Base-by-base conservation (phyloP, 2,113 vertebrate genomes). In the Collichthys lucidus region DNA sequence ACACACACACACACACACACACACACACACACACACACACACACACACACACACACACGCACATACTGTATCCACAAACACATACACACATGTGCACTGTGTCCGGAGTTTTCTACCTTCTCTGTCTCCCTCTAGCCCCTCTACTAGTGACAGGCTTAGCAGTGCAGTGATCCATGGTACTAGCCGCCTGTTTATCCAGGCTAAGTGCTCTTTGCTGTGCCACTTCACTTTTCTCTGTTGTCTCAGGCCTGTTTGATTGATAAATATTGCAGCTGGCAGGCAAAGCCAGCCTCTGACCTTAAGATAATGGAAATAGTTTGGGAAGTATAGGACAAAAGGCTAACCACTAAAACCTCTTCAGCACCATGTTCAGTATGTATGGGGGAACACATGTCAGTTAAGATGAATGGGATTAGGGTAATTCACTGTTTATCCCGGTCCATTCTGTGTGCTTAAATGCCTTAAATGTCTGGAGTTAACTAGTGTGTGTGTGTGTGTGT, bases 131-230 rank as follows among this genome's bases (percentile, higher is more conserved):
- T 88, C 73, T 77, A 84, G 88, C 85, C 87, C 79, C 88, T 90
- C 82, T 89, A 72, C 81, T 80, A 77, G 89, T 92, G 92, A 91
- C 91, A 89, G 90, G 90, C 91, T 93, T 92, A 93, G 87, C 79
- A 81, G 94, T 87, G 92, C 92, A 94, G 87, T 94, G 92, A 94
- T 94, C 93, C 93, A 87, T 94, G 84, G 79, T 89, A 85, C 70
- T 76, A 82, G 81, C 78, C 26, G 86, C 88, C 93, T 93, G 89
- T 92, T 91, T 93, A 92, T 94, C 90, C 91, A 87, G 89, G 84
- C 91, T 93, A 93, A 94, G 92, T 92, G 92, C 86, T 90, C 92
- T 92, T 91, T 91, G 87, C 89, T 81, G 86, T 88, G 88, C 89
- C 86, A 84, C 82, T 89, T 76, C 78, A 86, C 87, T 92, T 92